Evolutionary conservation across 2,797 vertebrate species (phyloP).

Genomic region (Leucoraja ocellata): DNA sequence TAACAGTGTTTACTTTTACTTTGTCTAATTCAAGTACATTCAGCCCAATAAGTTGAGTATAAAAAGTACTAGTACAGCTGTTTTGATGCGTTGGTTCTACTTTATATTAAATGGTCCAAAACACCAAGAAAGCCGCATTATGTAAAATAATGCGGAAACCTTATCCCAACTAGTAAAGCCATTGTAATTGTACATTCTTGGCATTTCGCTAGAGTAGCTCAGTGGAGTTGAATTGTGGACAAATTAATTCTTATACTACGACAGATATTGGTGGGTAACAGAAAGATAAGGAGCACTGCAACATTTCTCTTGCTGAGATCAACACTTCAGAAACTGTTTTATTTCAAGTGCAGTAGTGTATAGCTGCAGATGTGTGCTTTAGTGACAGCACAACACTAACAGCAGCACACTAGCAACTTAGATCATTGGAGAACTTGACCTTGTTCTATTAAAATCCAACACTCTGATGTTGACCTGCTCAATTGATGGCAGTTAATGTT

Average conservation of each 20-base stretch:
- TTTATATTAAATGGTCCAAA: constrained; percentile 26
- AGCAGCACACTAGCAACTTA: not conserved
- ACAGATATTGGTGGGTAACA: not conserved
- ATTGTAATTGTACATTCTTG: not conserved
- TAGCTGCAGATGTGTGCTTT: not conserved
- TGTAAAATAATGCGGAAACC: constrained; percentile 16
- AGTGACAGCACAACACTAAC: not conserved
- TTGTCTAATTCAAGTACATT: constrained; percentile 18
- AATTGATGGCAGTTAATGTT: not conserved
- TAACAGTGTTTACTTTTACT: constrained; percentile 7
- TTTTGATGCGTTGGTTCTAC: constrained; percentile 11
- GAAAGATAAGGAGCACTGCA: not conserved
- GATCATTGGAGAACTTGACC: not conserved
- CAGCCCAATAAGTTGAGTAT: constrained; percentile 2
- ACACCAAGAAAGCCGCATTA: not conserved
- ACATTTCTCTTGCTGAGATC: not conserved
- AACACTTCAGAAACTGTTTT: not conserved
- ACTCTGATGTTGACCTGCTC: not conserved
- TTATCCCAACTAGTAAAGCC: not conserved
- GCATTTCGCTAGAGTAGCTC: not conserved
- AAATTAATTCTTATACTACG: not conserved
- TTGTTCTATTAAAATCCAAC: not conserved
- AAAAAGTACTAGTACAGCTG: not conserved
- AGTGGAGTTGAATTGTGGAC: not conserved
- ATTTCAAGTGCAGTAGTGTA: not conserved